Base-by-base conservation (phyloP, 1,140 invertebrate genomes). In the Dendrolimus kikuchii region DNA sequence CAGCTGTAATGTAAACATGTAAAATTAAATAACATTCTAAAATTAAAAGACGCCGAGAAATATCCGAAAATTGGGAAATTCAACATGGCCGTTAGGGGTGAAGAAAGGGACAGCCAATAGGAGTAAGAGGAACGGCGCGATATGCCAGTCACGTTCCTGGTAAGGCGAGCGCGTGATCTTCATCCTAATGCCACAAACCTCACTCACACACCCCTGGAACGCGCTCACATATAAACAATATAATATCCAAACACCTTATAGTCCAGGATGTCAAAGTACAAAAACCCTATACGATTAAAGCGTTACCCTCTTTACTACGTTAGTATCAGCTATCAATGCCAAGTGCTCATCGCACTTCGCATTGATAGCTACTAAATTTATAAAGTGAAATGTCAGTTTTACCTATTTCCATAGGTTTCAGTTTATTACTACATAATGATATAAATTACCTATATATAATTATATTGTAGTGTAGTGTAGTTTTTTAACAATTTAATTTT, bases 121-220 rank as follows among this genome's bases (percentile, higher is more conserved):
- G 81, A 77, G 75, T 23, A 76, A 80, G 79, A 80, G 71, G 78
- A 77, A 77, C 71, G 73, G 74, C 80, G 70, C 73, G 77, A 77
- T 66, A 86, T 86, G 81, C 83, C 68, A 60, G 83, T 86, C 83
- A 86, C 83, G 83, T 86, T 61, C 54, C 72, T 68, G 83, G 74
- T 74, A 66, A 82, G 77, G 81, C 80, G 73, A 74, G 81, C 73
- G 80, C 83, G 83, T 86, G 83, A 73, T 74, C 64, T 59, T 67
- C 83, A 84, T 86, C 68, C 82, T 84, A 84, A 86, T 86, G 73
- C 55, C 46, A 73, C 62, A 55, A 71, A 68, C 56, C 68, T 68
- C 70, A 79, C 77, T 61, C 80, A 79, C 75, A 77, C 74, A 75
- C 69, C 65, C 66, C 66, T 64, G 51, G 66, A 61, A 53, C 59